phyloP scores from a whole-genome alignment of 2,797 vertebrate species.

The Pterois miles region DNA sequence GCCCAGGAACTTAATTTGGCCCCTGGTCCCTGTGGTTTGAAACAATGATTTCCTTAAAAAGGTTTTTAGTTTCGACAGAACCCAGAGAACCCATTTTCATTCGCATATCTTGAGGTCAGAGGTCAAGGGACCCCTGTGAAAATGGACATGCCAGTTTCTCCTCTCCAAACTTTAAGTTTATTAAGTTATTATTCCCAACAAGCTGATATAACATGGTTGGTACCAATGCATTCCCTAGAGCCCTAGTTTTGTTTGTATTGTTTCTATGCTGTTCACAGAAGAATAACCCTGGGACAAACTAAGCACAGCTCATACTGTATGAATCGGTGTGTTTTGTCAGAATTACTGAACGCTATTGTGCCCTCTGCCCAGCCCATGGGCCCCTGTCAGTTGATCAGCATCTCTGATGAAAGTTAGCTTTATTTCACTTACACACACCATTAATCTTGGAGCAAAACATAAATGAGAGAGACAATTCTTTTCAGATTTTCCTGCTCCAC shows the following conservation, averaged over 20 bases:
- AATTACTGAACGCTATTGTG: neutral
- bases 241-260: neutral
- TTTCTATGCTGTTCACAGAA: conserved; percentile 1
- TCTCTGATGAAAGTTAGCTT: conserved; percentile 6
- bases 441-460: conserved; percentile 5
- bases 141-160: too few relatives aligned
- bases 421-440: neutral
- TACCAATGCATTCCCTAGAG: too few relatives aligned
- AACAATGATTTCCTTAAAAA: too few relatives aligned
- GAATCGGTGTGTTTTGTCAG: conserved; percentile 10
- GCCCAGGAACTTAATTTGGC: too few relatives aligned
- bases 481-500: conserved; percentile 2
- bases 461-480: neutral
- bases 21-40: too few relatives aligned
- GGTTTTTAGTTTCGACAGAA: too few relatives aligned
- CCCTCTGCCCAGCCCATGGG: neutral
- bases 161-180: accelerated
- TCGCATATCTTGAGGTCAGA: too few relatives aligned
- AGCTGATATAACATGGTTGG: accelerated
- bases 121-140: accelerated
- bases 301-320: neutral
- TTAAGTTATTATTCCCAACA: too few relatives aligned
- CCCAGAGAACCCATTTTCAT: too few relatives aligned
- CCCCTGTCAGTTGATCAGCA: neutral
- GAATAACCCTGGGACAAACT: neutral